Percentiles rank a stretch among this genome's conserved stretches.
phyloP scores from a whole-genome alignment of 2,113 vertebrate species.

The Trachemys scripta region DNA sequence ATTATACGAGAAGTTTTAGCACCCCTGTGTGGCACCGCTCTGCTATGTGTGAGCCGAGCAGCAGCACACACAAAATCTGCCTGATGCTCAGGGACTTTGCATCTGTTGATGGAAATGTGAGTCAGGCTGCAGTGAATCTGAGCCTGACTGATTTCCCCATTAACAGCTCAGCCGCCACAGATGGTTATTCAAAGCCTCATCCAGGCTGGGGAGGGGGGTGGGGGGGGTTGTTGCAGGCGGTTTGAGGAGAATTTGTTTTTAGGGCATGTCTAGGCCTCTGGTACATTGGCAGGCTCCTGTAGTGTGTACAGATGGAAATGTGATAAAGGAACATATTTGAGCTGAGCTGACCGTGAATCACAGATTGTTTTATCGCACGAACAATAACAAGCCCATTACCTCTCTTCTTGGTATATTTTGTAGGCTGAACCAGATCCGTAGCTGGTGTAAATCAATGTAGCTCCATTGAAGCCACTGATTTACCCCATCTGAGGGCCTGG shows the following conservation, averaged over 20 bases:
- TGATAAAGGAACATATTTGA: background rate
- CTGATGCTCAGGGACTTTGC: background rate
- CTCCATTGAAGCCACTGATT: background rate
- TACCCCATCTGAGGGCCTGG: fast-evolving
- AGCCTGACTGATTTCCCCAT: conserved; percentile 4
- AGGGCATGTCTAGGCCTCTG: background rate
- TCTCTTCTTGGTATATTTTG: background rate
- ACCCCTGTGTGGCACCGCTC: conserved; percentile 87
- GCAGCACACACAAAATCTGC: background rate
- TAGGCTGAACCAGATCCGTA: background rate
- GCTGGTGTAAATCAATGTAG: background rate
- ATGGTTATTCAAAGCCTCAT: conserved; percentile 5
- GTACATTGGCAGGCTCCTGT: background rate
- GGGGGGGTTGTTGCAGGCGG: background rate
- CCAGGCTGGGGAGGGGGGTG: background rate
- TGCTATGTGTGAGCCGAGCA: conserved; percentile 73
- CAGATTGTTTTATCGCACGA: background rate
- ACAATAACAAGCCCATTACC: background rate
- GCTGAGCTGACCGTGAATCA: background rate
- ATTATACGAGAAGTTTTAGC: conserved; percentile 87
- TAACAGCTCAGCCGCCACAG: background rate
- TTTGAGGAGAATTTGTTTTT: background rate
- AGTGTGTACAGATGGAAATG: background rate
- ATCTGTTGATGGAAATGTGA: conserved; percentile 29
- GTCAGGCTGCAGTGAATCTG: background rate